Evolutionary conservation across 2,797 vertebrate genomes (phyloP).

Genomic region (Pipistrellus pygmaeus): DNA sequence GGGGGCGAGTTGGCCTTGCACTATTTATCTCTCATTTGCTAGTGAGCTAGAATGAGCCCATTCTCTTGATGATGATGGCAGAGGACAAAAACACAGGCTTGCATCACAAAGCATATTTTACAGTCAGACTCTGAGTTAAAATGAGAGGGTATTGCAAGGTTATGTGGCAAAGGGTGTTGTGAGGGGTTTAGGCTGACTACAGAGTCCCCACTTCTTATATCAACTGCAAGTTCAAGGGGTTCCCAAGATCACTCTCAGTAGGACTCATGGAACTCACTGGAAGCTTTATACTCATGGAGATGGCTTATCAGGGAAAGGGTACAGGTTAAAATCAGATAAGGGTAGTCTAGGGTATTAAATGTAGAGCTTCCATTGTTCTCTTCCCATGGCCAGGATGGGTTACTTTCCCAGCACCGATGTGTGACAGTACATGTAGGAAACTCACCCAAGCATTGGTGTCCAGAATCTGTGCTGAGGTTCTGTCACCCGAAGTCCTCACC

Average conservation of each 20-base stretch:
- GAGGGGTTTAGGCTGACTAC: neutral
- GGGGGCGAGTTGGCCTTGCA: neutral
- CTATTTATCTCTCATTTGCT: neutral
- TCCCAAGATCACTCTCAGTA: neutral
- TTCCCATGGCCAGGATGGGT: neutral
- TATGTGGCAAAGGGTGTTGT: neutral
- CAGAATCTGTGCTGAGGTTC: neutral
- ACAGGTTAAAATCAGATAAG: neutral
- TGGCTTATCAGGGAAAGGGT: neutral
- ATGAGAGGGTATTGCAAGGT: neutral
- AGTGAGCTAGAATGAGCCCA: neutral
- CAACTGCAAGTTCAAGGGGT: neutral
- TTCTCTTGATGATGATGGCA: slow-evolving; percentile 31
- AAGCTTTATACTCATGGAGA: neutral
- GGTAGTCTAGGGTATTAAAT: neutral
- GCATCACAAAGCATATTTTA: neutral
- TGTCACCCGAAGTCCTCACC: neutral
- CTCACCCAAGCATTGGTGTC: neutral
- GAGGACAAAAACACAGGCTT: neutral
- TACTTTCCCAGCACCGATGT: neutral
- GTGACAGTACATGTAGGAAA: neutral
- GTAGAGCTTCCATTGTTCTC: neutral
- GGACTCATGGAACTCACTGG: neutral
- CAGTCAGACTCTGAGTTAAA: neutral
- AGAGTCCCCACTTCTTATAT: neutral